Evolutionary conservation across 1,140 invertebrate genomes (phyloP).

Genomic region (Acromyrmex charruanus): DNA sequence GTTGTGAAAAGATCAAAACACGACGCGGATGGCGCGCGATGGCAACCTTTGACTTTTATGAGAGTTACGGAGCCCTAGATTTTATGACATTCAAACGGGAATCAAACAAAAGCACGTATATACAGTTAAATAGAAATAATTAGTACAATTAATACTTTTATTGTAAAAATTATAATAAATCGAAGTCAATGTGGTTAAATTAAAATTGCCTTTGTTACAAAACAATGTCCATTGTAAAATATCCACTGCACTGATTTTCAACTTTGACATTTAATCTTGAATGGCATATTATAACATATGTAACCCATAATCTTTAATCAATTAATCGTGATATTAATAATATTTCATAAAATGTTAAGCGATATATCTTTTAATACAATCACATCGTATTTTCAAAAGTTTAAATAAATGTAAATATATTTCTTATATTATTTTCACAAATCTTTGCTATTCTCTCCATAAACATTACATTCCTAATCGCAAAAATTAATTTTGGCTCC

Average conservation of each 20-base stretch:
- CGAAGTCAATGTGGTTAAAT: background rate
- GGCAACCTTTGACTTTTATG: conserved; percentile 24
- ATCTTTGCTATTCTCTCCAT: background rate
- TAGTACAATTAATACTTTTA: background rate
- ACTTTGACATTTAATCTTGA: background rate
- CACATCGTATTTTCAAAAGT: background rate
- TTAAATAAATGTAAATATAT: no score
- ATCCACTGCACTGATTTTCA: background rate
- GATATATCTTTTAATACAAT: background rate
- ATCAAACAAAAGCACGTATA: conserved; percentile 1
- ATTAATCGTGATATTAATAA: background rate
- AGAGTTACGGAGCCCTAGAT: conserved; percentile 12
- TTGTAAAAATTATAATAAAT: conserved; percentile 26
- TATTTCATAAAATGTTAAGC: background rate
- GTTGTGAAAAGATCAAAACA: conserved; percentile 32
- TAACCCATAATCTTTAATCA: background rate
- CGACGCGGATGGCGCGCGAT: background rate
- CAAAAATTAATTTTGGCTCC: conserved; percentile 26
- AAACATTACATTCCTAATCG: background rate
- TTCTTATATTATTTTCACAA: background rate
- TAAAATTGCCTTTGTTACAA: conserved; percentile 8
- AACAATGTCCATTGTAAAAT: background rate
- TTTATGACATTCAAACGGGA: conserved; percentile 27
- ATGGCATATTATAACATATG: background rate
- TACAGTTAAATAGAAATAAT: background rate